A percentile compares a stretch with the other conserved stretches of the same genome.
Evolutionary conservation across 1,140 invertebrate species (phyloP).

Genomic region (Sipha flava): DNA sequence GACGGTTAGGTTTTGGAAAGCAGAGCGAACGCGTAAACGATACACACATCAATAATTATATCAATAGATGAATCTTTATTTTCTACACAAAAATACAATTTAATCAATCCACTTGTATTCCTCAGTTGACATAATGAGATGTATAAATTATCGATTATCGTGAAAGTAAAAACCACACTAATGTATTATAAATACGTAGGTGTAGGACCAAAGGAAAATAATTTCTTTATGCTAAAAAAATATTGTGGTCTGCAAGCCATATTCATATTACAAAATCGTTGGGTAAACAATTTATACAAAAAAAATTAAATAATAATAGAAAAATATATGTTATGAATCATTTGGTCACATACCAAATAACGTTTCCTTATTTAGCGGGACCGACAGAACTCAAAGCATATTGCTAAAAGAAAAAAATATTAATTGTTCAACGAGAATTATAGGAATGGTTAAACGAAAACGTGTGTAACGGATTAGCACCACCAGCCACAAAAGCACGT

Average conservation of each 20-base stretch:
- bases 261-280: background rate
- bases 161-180: background rate
- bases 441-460: background rate
- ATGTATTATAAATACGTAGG: background rate
- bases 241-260: background rate
- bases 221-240: background rate
- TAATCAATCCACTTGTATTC: background rate
- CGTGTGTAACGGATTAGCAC: background rate
- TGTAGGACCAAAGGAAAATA: background rate
- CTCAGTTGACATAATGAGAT: background rate
- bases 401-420: background rate
- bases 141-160: slow-evolving; percentile 16
- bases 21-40: slow-evolving; percentile 3
- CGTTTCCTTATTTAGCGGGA: background rate
- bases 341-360: background rate
- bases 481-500: background rate
- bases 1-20: slow-evolving; percentile 14
- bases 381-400: no score
- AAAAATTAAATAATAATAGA: background rate
- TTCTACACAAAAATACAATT: background rate
- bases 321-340: background rate
- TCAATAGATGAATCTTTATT: background rate
- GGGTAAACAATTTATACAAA: background rate
- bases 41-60: background rate
- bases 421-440: background rate